Evolutionary conservation across 2,888 invertebrate genomes (phyloP), one percentile per base, ranked within the genome.

Genomic region (Eupeodes latifasciatus): DNA sequence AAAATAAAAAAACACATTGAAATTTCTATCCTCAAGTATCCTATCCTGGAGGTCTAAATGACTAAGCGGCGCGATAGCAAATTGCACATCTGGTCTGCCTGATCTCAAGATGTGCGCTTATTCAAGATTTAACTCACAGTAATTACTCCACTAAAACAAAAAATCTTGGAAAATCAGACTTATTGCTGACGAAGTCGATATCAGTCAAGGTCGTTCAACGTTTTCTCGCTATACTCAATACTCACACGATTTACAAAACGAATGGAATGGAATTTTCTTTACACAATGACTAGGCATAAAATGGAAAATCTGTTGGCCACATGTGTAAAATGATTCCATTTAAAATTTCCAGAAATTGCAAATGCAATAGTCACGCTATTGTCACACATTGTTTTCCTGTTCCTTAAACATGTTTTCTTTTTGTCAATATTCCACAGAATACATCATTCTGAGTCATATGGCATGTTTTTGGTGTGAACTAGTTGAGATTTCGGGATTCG

Each of bases 281-380:
- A 27, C 27, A 27, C 27, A 27, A 27, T 27, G 27, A 27, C 44
- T 44, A 6, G 11, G 16, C 6, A 47, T 47, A 47, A 12, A 66
- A 49, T 27, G n/a, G 47, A 16, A 53, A 85, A 85, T 85, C 77
- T 85, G 85, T 67, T 81, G 36, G 61, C 81, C 85, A 85, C 57
- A 62, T 85, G 85, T 78, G 81, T 40, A 9, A 9, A 77, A 27
- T 66, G 36, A 59, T 72, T 77, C 62, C 61, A 59, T 59, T 77
- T 81, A 27, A 27, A 27, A 27, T 85, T 66, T 72, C 81, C 76
- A 85, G 85, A 85, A 85, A 85, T 85, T 77, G 85, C 85, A 77
- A 85, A 62, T 77, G 77, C 77, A 81, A 81, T 78, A 77, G 81
- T 85, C 81, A 85, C 77, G 85, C 77, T 81, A 85, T 81, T 85